These are phyloP conservation scores for Hippocampus barbouri DNA, from an alignment of 2,113 vertebrate species.

Conservation along the genomic window DNA sequence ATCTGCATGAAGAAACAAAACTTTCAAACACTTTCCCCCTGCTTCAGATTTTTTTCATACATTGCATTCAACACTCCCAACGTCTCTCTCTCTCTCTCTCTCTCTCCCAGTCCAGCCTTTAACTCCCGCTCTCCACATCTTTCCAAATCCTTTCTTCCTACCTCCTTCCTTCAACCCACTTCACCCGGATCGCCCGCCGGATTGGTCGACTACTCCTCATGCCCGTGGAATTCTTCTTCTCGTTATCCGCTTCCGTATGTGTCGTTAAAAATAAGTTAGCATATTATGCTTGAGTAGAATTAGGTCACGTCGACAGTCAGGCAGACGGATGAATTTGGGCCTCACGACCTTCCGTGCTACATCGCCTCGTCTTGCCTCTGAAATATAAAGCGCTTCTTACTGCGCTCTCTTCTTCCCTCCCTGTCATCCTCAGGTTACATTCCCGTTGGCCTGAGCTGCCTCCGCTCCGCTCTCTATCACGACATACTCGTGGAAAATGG, in stretches of 20 bases:
- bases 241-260: slow-evolving; percentile 14
- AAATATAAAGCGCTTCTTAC: slow-evolving; percentile 9
- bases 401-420: background rate
- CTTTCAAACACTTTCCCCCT: slow-evolving; percentile 4
- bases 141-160: slow-evolving; percentile 39
- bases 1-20: background rate
- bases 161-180: slow-evolving; percentile 42
- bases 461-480: slow-evolving; percentile 15
- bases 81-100: background rate
- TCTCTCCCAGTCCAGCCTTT: slow-evolving; percentile 51
- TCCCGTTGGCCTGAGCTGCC: background rate
- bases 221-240: slow-evolving; percentile 1
- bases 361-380: slow-evolving; percentile 13
- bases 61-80: background rate
- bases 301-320: slow-evolving; percentile 48
- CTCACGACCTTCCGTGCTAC: slow-evolving; percentile 27
- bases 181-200: slow-evolving; percentile 46
- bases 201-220: slow-evolving; percentile 29
- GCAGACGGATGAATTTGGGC: slow-evolving; percentile 36
- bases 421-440: slow-evolving; percentile 7
- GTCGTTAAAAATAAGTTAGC: slow-evolving; percentile 21
- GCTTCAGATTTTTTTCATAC: slow-evolving; percentile 9
- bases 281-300: slow-evolving; percentile 43
- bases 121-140: slow-evolving; percentile 35
- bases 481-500: slow-evolving; percentile 10